A percentile compares a stretch with the other conserved stretches of the same genome.
phyloP scores from a whole-genome alignment of 2,888 invertebrate genomes.

The Conchocele bisecta region DNA sequence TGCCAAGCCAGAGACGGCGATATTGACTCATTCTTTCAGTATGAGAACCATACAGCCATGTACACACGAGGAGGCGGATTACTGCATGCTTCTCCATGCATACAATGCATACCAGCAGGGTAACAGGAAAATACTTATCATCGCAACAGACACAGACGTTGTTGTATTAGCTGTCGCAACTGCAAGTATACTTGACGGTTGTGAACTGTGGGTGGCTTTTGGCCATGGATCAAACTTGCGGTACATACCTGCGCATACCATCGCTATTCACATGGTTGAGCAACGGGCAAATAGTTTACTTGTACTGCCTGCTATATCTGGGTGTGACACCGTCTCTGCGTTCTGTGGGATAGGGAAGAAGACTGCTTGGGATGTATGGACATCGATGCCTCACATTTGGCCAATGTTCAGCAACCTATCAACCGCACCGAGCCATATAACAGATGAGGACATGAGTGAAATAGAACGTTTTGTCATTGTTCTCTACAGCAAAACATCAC shows the following conservation, averaged over 20 bases:
- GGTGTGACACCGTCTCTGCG: conserved; percentile 50
- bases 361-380: too few relatives aligned
- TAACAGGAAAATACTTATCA: conserved; percentile 18
- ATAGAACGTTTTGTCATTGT: conserved; percentile 57
- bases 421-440: too few relatives aligned
- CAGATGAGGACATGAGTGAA: neutral
- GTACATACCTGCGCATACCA: conserved; percentile 48
- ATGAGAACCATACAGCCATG: conserved; percentile 45
- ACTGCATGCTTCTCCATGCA: conserved; percentile 38
- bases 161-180: conserved; percentile 36
- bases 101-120: conserved; percentile 27
- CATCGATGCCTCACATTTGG: too few relatives aligned
- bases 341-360: conserved; percentile 26
- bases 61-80: conserved; percentile 55
- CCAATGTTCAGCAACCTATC: too few relatives aligned
- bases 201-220: conserved; percentile 48
- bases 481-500: conserved; percentile 49
- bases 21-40: neutral
- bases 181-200: neutral
- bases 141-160: conserved; percentile 51
- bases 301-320: conserved; percentile 49
- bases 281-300: conserved; percentile 26
- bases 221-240: conserved; percentile 40
- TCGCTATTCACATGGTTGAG: conserved; percentile 32
- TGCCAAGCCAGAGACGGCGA: conserved; percentile 1